Evolutionary conservation across 2,113 vertebrate genomes (phyloP).

Genomic region (Gavialis gangeticus): DNA sequence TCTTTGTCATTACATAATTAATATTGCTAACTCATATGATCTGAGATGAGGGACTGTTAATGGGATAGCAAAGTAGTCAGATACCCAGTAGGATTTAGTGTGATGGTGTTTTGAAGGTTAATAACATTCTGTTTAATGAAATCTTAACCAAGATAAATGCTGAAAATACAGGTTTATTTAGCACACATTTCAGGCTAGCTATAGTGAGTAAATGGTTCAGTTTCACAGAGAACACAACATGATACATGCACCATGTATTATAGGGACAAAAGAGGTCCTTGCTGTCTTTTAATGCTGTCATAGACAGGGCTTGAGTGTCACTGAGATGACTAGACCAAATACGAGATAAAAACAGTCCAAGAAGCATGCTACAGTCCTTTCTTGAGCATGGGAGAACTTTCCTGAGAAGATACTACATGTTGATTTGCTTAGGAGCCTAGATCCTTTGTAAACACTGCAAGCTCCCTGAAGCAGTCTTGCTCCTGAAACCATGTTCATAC

Average conservation of each 20-base stretch:
- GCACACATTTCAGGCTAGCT: neutral
- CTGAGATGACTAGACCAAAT: neutral
- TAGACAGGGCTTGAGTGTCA: neutral
- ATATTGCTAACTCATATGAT: neutral
- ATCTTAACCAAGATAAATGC: neutral
- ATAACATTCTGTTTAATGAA: neutral
- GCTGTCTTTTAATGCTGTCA: neutral
- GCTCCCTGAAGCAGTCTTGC: neutral
- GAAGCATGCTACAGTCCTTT: neutral
- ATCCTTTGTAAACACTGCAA: neutral
- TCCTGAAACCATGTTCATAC: no score
- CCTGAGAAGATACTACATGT: neutral
- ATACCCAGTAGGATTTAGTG: neutral
- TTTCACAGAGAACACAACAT: neutral
- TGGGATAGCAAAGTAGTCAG: neutral
- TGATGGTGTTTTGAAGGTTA: neutral
- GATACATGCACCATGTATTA: rapidly evolving
- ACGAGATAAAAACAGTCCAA: neutral
- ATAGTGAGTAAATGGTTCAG: neutral
- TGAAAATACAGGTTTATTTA: neutral
- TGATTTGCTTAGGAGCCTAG: no score
- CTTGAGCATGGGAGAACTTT: neutral
- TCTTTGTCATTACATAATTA: neutral
- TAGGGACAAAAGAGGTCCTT: neutral
- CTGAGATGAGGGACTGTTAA: neutral